Base-by-base conservation (phyloP, 2,113 vertebrate species). In the Cariama cristata region DNA sequence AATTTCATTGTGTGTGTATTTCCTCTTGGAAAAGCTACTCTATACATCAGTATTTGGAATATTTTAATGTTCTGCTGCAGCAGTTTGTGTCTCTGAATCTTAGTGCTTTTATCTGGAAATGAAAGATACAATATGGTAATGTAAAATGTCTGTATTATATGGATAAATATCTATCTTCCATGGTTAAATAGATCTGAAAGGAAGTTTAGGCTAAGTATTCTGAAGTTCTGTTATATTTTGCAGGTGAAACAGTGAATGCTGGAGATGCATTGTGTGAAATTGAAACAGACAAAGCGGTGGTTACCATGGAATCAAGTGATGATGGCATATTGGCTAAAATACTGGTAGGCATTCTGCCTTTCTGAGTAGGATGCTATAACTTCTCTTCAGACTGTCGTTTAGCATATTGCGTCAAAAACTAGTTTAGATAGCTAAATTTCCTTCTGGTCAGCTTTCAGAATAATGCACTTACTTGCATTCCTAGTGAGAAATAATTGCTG, bases 221-320 rank as follows among this genome's bases (percentile, higher is more conserved):
- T 86, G 22, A 88, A 89, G 15, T 86, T 83, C 27, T 76, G 49
- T 93, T 88, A 69, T 96, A 33, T 97, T 96, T 98, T 98, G 27
- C 97, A 99, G 99, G 99, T 97, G 99, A 99, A 74, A 77, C 94
- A 5, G 99, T 99, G 91, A 99, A 97, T 83, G 98, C 95, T 71
- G 99, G 99, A 32, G 99, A 99, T 91, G 98, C 99, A 3, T 95
- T 99, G 58, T 99, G 99, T 97, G 99, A 99, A 96, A 99, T 99
- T 40, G 99, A 99, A 98, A 99, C 99, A 0, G 99, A 99, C 98
- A 99, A 99, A 96, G 99, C 99, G 1, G 99, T 99, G 95, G 97
- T 99, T 91, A 99, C 98, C 93, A 97, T 99, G 99, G 99, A 99
- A 62, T 99, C 99, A 32, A 99, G 92, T 66, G 99, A 99, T 1